Evolutionary conservation across 2,113 vertebrate genomes (phyloP), one percentile per base, ranked within the genome.

Genomic region (Caracal caracal): DNA sequence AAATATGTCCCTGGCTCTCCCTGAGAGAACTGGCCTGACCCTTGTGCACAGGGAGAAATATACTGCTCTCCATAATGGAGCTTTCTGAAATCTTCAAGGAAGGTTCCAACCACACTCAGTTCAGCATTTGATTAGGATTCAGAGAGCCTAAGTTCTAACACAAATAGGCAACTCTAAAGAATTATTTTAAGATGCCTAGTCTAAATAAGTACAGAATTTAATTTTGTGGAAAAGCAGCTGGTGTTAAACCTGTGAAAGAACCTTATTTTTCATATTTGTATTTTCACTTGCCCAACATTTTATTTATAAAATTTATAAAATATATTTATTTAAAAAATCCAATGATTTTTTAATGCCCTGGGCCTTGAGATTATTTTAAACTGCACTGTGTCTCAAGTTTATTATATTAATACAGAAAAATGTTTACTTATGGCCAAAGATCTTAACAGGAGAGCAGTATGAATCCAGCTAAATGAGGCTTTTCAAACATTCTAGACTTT

Each of bases 401-500:
- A 20, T 68, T 78, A 24, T 61, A 26, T 82, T 83, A 59, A 49
- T 43, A 92, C 84, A 89, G 28, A 49, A 35, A 70, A 83, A 76
- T 82, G 51, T 59, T 37, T 53, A 37, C 30, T 47, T 80, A 33
- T 49, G 11, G n/a, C 53, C n/a, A 63, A 26, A 81, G 66, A 76
- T 63, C 70, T 40, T 80, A 84, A 79, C 53, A 37, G 35, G 61
- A 75, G 26, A 43, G 19, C 10, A 19, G 33, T 51, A 65, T 85
- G 80, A 84, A 65, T 35, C 33, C 88, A 88, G 49, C 40, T 88
- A 61, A 59, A 20, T 24, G 63, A 61, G 30, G 12, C 19, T 70
- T 92, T 81, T 65, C 19, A 93, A 70, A 92, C 65, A 83, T 43
- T 75, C 28, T 66, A 43, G 68, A 78, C 89, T 93, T 90, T 40